Percentiles rank a stretch among this genome's conserved stretches.
Conservation (phyloP, 2,113 vertebrate genomes). For the Esox niger region DNA sequence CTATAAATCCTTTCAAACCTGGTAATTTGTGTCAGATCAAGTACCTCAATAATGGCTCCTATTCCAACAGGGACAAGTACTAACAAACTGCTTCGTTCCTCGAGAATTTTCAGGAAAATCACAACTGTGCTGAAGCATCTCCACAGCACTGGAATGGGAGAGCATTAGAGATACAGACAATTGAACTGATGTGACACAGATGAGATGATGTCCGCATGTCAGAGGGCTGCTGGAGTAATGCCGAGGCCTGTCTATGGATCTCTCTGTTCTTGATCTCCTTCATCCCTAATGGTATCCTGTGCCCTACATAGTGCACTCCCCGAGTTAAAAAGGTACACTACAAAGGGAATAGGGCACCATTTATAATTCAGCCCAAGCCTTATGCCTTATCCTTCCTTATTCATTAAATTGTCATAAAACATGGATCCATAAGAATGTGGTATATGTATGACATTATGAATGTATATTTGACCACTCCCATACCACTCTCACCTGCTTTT, state of each 20-base stretch:
- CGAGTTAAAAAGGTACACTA: too few relatives aligned
- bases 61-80: slow-evolving; percentile 88
- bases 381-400: too few relatives aligned
- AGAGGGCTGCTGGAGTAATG: not conserved
- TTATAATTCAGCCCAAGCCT: too few relatives aligned
- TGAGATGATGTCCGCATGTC: not conserved
- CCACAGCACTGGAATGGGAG: slow-evolving; percentile 82
- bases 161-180: slow-evolving; percentile 11
- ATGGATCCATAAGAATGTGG: not conserved
- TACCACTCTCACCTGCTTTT: slow-evolving; percentile 82
- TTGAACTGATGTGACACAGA: not conserved
- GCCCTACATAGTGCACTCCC: too few relatives aligned
- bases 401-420: too few relatives aligned
- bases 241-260: not conserved
- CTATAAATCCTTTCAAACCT: not conserved
- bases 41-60: slow-evolving; percentile 92
- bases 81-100: slow-evolving; percentile 88
- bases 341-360: too few relatives aligned
- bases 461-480: not conserved
- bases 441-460: not conserved
- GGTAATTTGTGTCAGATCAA: slow-evolving; percentile 5
- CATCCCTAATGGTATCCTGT: not conserved
- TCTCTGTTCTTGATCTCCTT: not conserved
- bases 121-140: slow-evolving; percentile 90
- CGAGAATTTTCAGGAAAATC: slow-evolving; percentile 91